phyloP scores from a whole-genome alignment of 2,797 vertebrate genomes.

The Bucorvus abyssinicus region DNA sequence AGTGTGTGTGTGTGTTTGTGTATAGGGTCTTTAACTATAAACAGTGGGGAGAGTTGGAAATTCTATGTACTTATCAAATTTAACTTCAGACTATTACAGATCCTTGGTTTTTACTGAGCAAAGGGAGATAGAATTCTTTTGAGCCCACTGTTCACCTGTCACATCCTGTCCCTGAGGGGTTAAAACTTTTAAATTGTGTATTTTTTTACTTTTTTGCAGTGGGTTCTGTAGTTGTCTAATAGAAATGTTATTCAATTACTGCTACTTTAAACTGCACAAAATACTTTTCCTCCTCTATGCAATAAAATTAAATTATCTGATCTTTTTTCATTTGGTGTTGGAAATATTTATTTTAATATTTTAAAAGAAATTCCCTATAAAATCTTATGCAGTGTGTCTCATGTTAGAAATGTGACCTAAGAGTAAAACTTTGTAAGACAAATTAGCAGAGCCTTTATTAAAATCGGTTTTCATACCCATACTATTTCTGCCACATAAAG shows the following conservation, averaged over 20 bases:
- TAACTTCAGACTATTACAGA: neutral
- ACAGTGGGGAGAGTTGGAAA: neutral
- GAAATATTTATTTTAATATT: neutral
- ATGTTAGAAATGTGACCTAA: neutral
- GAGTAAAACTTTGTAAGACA: neutral
- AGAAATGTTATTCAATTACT: neutral
- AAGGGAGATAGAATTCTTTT: neutral
- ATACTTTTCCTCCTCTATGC: neutral
- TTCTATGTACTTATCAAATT: neutral
- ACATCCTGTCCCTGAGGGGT: neutral
- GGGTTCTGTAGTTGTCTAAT: neutral
- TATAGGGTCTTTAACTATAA: neutral
- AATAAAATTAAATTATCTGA: neutral
- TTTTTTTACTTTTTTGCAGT: neutral
- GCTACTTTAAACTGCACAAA: neutral
- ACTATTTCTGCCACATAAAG: neutral
- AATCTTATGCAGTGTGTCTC: neutral
- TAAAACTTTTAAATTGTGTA: neutral
- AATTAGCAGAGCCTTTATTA: neutral
- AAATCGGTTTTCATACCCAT: neutral
- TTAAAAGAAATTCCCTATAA: neutral
- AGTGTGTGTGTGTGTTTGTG: neutral
- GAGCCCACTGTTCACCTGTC: neutral
- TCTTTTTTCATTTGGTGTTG: neutral
- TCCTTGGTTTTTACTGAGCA: neutral